Conservation (phyloP, 2,888 invertebrate species). For the Eurois occulta region DNA sequence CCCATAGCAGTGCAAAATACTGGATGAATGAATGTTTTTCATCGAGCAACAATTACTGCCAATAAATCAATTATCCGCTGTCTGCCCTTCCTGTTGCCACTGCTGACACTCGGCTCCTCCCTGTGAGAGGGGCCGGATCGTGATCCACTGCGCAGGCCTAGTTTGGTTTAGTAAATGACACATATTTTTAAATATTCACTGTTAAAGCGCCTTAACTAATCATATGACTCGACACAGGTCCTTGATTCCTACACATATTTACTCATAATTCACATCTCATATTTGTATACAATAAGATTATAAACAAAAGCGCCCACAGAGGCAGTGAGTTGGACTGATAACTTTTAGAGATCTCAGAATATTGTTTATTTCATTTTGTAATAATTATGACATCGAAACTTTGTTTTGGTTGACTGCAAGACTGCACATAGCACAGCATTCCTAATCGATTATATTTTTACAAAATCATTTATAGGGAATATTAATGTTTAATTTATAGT, state of each 20-base stretch:
- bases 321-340: slow-evolving; percentile 26
- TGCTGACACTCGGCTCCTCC: too few species aligned
- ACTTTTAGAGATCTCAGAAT: slow-evolving; percentile 39
- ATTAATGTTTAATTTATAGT: not conserved
- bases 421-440: slow-evolving; percentile 47
- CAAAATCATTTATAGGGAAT: not conserved
- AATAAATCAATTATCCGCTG: not conserved
- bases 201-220: not conserved
- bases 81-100: not conserved
- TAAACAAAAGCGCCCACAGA: not conserved
- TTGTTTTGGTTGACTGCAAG: slow-evolving; percentile 29
- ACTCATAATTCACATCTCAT: not conserved
- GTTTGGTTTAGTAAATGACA: not conserved
- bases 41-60: slow-evolving; percentile 2
- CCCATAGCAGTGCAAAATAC: not conserved
- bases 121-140: too few species aligned
- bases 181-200: not conserved
- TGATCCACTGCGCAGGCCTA: not conserved
- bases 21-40: not conserved
- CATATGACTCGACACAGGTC: not conserved
- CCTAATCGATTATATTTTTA: slow-evolving; percentile 35
- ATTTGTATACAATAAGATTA: not conserved
- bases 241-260: not conserved
- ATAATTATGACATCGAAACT: slow-evolving; percentile 10
- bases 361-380: not conserved